Evolutionary conservation across 2,113 vertebrate species (phyloP).

Genomic region (Chrysochloris asiatica): DNA sequence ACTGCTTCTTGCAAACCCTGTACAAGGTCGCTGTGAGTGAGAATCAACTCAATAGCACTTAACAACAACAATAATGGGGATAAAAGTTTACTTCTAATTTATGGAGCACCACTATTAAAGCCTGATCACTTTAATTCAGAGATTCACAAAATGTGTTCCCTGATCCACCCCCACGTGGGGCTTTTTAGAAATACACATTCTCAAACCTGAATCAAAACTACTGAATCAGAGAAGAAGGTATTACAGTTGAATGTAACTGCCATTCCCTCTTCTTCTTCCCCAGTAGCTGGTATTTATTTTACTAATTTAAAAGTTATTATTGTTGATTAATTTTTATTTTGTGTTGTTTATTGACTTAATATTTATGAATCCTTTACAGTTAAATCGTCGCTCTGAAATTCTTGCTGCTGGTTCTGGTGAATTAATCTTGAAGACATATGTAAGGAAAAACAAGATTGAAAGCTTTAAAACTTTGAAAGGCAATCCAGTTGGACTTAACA

Average conservation of each 20-base stretch:
- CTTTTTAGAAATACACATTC: not conserved
- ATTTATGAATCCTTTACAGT: constrained; percentile 78
- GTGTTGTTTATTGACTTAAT: constrained; percentile 35
- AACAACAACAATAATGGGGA: too few relatives aligned
- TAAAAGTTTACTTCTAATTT: not conserved
- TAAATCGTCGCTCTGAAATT: constrained; percentile 84
- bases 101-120: too few relatives aligned
- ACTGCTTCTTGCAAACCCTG: too few relatives aligned
- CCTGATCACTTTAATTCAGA: not conserved
- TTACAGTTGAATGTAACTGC: not conserved
- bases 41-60: too few relatives aligned
- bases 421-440: constrained; percentile 87
- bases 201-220: not conserved
- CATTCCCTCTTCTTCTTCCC: not conserved
- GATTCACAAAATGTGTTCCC: not conserved
- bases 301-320: constrained; percentile 21
- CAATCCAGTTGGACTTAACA: constrained; percentile 88
- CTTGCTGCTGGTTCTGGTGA: constrained; percentile 82
- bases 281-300: not conserved
- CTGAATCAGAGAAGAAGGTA: not conserved
- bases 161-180: not conserved
- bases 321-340: constrained; percentile 18
- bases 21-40: too few relatives aligned
- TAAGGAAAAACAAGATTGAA: constrained; percentile 84
- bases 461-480: constrained; percentile 85